These are phyloP conservation scores for Scaptomyza montana DNA, from an alignment of 1,140 invertebrate genomes.

Conservation along the genomic window DNA sequence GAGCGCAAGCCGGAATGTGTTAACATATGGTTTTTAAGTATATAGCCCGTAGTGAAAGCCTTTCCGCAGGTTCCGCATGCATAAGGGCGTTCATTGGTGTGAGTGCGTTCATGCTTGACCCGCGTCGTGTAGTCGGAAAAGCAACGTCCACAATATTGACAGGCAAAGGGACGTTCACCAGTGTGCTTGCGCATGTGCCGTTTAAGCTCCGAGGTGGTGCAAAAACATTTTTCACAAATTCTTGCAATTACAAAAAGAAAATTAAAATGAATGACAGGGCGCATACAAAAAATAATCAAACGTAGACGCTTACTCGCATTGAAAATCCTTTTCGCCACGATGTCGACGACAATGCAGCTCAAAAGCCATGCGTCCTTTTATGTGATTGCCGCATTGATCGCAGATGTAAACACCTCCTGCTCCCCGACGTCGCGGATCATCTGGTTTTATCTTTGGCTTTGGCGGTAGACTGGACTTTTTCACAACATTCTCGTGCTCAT, in stretches of 20 bases:
- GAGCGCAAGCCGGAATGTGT: slow-evolving; percentile 76
- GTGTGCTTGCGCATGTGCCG: slow-evolving; percentile 75
- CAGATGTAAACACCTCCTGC: slow-evolving; percentile 69
- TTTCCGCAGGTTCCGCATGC: slow-evolving; percentile 86
- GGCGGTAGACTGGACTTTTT: slow-evolving; percentile 65
- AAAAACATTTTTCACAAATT: slow-evolving; percentile 74
- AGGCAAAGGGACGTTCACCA: slow-evolving; percentile 69
- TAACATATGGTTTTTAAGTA: slow-evolving; percentile 74
- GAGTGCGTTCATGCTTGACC: slow-evolving; percentile 84
- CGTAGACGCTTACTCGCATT: slow-evolving; percentile 64
- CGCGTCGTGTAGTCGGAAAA: slow-evolving; percentile 75
- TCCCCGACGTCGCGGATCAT: slow-evolving; percentile 60
- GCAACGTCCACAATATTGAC: slow-evolving; percentile 70
- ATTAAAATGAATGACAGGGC: background rate
- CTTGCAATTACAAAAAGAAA: slow-evolving; percentile 23
- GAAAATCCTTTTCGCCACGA: slow-evolving; percentile 69
- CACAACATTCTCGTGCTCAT: slow-evolving; percentile 66
- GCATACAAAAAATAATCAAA: background rate
- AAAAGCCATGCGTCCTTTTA: slow-evolving; percentile 71
- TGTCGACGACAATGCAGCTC: slow-evolving; percentile 72
- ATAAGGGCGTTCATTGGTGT: slow-evolving; percentile 86
- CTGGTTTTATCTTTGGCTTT: slow-evolving; percentile 56
- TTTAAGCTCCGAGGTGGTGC: slow-evolving; percentile 74
- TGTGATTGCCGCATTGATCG: slow-evolving; percentile 73
- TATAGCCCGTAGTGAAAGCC: slow-evolving; percentile 85